A percentile compares a stretch with the other conserved stretches of the same genome.
Conservation (phyloP, 2,888 invertebrate genomes). For the Tenthredo livida region DNA sequence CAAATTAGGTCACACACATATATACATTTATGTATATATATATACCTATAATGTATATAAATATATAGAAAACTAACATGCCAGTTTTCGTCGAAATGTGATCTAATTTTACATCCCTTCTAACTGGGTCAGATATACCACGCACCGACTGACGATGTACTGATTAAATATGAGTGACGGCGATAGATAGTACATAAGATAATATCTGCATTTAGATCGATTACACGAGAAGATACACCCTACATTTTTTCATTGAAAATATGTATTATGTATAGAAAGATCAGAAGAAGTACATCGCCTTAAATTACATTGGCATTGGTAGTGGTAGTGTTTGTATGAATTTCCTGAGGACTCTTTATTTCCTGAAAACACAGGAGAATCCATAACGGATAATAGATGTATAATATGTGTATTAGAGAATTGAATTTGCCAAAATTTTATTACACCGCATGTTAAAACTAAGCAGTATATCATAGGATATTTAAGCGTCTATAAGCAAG, state of each 20-base stretch:
- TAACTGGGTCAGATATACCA: not conserved
- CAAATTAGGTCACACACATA: not conserved
- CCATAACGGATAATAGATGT: slow-evolving; percentile 6
- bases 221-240: not conserved
- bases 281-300: not conserved
- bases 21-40: not conserved
- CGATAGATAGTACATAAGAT: not conserved
- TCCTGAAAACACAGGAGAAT: not conserved
- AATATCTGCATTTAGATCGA: not conserved
- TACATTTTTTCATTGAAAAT: not conserved
- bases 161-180: not conserved
- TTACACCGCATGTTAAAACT: slow-evolving; percentile 31
- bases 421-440: not conserved
- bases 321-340: not conserved
- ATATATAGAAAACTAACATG: slow-evolving; percentile 20
- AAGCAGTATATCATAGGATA: slow-evolving; percentile 18
- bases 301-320: not conserved
- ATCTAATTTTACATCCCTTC: not conserved
- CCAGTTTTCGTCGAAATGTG: not conserved
- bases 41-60: not conserved
- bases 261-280: not conserved
- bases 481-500: slow-evolving; percentile 29
- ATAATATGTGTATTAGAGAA: slow-evolving; percentile 2
- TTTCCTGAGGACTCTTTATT: not conserved
- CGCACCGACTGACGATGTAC: not conserved